These are phyloP conservation scores for Saccostrea cuccullata DNA, from an alignment of 1,140 invertebrate genomes.

Conservation along the genomic window DNA sequence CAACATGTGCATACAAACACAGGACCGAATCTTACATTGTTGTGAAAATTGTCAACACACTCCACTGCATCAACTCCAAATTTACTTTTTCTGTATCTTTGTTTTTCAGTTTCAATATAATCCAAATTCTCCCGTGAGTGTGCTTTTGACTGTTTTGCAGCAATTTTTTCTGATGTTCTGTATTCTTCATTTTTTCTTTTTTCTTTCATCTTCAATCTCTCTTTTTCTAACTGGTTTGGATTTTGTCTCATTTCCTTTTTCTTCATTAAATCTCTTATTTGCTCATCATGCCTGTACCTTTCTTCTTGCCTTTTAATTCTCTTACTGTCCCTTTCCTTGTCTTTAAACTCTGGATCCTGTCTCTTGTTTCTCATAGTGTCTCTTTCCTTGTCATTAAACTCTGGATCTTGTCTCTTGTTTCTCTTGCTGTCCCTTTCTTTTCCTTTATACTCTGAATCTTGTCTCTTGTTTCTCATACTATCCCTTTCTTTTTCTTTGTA, in stretches of 20 bases:
- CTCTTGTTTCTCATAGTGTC: slow-evolving; percentile 23
- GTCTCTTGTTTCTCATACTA: slow-evolving; percentile 22
- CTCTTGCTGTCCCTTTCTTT: slow-evolving; percentile 25
- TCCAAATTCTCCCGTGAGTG: slow-evolving; percentile 11
- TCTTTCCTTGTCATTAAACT: slow-evolving; percentile 35
- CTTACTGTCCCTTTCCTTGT: slow-evolving; percentile 30
- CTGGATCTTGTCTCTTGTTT: slow-evolving; percentile 13
- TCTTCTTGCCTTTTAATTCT: slow-evolving; percentile 40
- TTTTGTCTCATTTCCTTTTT: slow-evolving; percentile 48
- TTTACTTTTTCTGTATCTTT: slow-evolving; percentile 21
- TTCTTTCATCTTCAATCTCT: slow-evolving; percentile 39
- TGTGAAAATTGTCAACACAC: slow-evolving; percentile 42
- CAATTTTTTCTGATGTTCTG: slow-evolving; percentile 4
- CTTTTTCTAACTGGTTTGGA: background rate
- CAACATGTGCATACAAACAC: background rate
- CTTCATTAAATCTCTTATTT: slow-evolving; percentile 23
- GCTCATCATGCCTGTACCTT: slow-evolving; percentile 24
- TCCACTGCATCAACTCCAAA: slow-evolving; percentile 5
- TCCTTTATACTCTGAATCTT: background rate
- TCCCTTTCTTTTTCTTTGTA: slow-evolving; percentile 48
- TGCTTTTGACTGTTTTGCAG: background rate
- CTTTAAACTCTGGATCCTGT: slow-evolving; percentile 25
- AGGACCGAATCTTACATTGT: slow-evolving; percentile 31
- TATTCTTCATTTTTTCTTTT: slow-evolving; percentile 33
- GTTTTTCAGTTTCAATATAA: slow-evolving; percentile 20